Percentiles rank a stretch among this genome's conserved stretches.
Conservation (phyloP, 2,113 vertebrate genomes). For the Thunnus thynnus region DNA sequence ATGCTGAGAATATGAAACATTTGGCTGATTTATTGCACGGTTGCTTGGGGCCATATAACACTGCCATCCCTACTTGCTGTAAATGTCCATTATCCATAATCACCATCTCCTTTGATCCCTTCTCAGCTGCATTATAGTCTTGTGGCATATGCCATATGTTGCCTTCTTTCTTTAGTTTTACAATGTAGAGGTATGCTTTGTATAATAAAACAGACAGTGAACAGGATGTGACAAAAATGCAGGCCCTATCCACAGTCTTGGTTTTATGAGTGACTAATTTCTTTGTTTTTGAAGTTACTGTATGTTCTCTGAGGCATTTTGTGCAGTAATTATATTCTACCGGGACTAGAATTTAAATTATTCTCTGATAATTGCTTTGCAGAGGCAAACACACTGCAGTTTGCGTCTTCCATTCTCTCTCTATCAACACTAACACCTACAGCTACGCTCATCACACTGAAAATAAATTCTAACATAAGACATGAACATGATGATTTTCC, state of each 20-base stretch:
- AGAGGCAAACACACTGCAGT: slow-evolving; percentile 31
- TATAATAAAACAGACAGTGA: slow-evolving; percentile 19
- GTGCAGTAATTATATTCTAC: slow-evolving; percentile 68
- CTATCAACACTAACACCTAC: slow-evolving; percentile 44
- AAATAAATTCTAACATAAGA: slow-evolving; percentile 18
- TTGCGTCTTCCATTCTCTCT: slow-evolving; percentile 13
- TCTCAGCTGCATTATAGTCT: slow-evolving; percentile 2
- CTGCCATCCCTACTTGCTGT: slow-evolving; percentile 38
- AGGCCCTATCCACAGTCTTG: slow-evolving; percentile 2
- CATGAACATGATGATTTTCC: slow-evolving; percentile 21
- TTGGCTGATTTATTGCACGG: slow-evolving; percentile 17
- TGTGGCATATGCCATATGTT: background rate
- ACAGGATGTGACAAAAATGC: background rate
- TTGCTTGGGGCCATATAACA: slow-evolving; percentile 23
- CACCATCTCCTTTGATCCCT: slow-evolving; percentile 21
- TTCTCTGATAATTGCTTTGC: slow-evolving; percentile 65
- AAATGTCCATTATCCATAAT: slow-evolving; percentile 29
- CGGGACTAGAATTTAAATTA: slow-evolving; percentile 66
- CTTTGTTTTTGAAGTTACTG: slow-evolving; percentile 46
- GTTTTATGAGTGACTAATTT: slow-evolving; percentile 25
- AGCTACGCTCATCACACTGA: slow-evolving; percentile 18
- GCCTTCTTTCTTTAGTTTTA: slow-evolving; percentile 9
- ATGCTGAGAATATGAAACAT: slow-evolving; percentile 9
- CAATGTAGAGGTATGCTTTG: background rate
- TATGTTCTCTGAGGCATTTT: slow-evolving; percentile 50